Evolutionary conservation across 2,888 invertebrate species (phyloP).

Genomic region (Andrena chrysosceles): DNA sequence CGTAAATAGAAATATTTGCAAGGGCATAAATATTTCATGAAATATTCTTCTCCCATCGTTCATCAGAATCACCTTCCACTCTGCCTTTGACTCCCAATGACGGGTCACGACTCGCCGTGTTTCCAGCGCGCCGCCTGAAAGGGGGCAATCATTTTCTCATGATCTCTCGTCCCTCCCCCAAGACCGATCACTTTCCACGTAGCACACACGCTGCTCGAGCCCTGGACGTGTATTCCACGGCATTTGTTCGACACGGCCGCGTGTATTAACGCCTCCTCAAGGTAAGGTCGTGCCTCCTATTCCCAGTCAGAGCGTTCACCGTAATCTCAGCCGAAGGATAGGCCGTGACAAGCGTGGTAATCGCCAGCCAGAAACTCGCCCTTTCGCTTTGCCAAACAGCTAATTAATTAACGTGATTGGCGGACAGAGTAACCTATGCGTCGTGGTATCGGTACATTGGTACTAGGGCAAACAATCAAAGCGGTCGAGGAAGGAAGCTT

Average conservation of each 20-base stretch:
- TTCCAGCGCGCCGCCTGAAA: conserved; percentile 57
- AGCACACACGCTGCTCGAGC: neutral
- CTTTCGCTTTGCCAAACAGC: conserved; percentile 42
- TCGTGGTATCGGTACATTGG: neutral
- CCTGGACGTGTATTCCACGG: conserved; percentile 23
- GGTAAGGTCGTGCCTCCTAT: conserved; percentile 27
- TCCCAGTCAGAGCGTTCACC: conserved; percentile 5
- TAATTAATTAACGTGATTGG: conserved; percentile 57
- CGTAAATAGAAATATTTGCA: too few species aligned
- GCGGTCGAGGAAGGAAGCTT: too few species aligned
- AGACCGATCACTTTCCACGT: conserved; percentile 63
- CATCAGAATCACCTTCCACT: conserved; percentile 9
- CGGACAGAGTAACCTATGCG: conserved; percentile 1
- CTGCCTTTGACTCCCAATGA: conserved; percentile 48
- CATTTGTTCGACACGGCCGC: conserved; percentile 46
- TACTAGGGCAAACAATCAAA: neutral
- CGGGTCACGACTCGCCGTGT: conserved; percentile 61
- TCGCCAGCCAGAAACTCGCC: conserved; percentile 46
- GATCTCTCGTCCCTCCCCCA: conserved; percentile 60
- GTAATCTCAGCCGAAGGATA: conserved; percentile 20
- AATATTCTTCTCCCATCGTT: neutral
- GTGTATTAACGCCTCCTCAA: conserved; percentile 58
- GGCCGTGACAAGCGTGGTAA: conserved; percentile 50
- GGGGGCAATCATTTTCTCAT: conserved; percentile 73
- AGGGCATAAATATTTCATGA: too few species aligned